Percentiles rank a stretch among this genome's conserved stretches.
Conservation (phyloP, 2,888 invertebrate genomes). For the Apocheima hispidaria region DNA sequence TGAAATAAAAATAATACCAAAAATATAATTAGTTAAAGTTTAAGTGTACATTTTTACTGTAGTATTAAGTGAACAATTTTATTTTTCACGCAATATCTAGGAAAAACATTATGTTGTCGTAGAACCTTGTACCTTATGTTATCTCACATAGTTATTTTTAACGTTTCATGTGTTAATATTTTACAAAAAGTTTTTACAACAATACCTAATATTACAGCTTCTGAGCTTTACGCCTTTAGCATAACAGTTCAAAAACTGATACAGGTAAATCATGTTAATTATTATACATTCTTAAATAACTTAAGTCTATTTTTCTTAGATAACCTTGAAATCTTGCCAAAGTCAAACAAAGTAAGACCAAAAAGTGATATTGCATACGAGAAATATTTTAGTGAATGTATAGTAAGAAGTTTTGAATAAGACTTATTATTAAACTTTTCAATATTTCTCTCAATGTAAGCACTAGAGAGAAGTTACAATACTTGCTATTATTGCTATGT, state of each 20-base stretch:
- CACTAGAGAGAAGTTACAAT: slow-evolving; percentile 48
- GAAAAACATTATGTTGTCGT: slow-evolving; percentile 52
- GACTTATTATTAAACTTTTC: slow-evolving; percentile 33
- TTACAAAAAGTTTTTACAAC: slow-evolving; percentile 3
- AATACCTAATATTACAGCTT: not conserved
- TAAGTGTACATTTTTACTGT: not conserved
- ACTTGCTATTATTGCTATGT: slow-evolving; percentile 31
- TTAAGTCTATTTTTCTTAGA: slow-evolving; percentile 12
- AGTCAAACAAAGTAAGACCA: slow-evolving; percentile 25
- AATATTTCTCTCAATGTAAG: slow-evolving; percentile 52
- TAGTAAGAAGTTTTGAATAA: slow-evolving; percentile 28
- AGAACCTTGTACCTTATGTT: slow-evolving; percentile 21
- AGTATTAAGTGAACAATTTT: not conserved
- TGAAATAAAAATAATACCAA: slow-evolving; percentile 11
- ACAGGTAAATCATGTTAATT: not conserved
- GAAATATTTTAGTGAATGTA: slow-evolving; percentile 15
- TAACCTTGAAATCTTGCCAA: slow-evolving; percentile 21
- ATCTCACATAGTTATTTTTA: slow-evolving; percentile 14
- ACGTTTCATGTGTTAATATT: slow-evolving; percentile 20
- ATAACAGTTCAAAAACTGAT: slow-evolving; percentile 26
- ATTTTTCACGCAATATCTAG: slow-evolving; percentile 47
- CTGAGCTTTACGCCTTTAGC: slow-evolving; percentile 18
- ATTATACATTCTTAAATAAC: slow-evolving; percentile 3
- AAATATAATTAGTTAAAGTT: no score
- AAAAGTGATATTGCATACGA: slow-evolving; percentile 13